Percentiles rank a stretch among this genome's conserved stretches.
phyloP scores from a whole-genome alignment of 2,113 vertebrate species.

The Octodon degus region DNA sequence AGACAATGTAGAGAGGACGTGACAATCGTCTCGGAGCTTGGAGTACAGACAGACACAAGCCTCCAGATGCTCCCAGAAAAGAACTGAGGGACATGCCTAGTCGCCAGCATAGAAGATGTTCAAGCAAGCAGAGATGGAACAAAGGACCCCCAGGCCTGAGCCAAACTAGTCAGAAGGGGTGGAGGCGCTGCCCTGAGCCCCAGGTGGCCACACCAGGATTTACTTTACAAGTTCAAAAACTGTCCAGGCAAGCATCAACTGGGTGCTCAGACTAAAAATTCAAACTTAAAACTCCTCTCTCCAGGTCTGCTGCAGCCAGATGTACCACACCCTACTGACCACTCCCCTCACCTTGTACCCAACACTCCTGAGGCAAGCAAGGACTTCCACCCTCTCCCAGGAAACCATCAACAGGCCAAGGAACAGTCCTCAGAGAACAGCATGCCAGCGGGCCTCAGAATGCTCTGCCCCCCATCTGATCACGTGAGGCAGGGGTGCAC shows the following conservation, averaged over 20 bases:
- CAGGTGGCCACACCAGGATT: background rate
- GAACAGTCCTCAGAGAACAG: background rate
- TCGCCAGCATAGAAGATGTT: background rate
- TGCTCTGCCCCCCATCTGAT: background rate
- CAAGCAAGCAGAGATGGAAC: background rate
- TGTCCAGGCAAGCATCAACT: slow-evolving; percentile 4
- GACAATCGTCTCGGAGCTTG: background rate
- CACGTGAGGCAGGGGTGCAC: background rate
- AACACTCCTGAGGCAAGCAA: background rate
- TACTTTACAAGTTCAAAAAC: background rate
- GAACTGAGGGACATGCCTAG: background rate
- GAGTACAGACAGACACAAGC: background rate
- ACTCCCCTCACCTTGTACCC: background rate
- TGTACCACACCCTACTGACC: background rate
- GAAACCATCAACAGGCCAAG: background rate
- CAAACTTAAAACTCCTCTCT: background rate
- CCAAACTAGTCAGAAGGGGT: background rate
- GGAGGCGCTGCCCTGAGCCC: background rate
- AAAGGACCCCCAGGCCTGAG: background rate
- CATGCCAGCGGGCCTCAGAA: background rate
- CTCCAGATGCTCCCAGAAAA: background rate
- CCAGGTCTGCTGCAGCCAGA: background rate
- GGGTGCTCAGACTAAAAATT: background rate
- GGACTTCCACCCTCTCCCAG: background rate
- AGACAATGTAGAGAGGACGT: background rate